Base-by-base conservation (phyloP, 2,888 invertebrate species). In the Uloborus plumipes region DNA sequence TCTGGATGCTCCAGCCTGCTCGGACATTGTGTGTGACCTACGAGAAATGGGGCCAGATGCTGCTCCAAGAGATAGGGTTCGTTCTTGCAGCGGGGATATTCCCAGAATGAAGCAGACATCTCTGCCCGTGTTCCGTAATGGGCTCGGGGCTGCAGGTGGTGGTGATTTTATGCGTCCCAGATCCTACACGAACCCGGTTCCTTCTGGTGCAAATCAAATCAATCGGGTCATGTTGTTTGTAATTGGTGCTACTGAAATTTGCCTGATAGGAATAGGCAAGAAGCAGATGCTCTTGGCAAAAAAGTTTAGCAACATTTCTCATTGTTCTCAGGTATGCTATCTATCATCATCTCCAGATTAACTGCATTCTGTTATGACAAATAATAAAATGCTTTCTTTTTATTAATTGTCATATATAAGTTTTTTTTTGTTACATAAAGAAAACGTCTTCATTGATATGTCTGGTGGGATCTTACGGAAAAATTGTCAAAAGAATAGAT, bases 211-310 rank as follows among this genome's bases (percentile, higher is more conserved):
- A 31, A 65, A 62, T n/a, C 78, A 78, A 22, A 94, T 94, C 87
- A 97, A 97, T 89, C 92, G 97, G 64, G 97, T 97, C 0, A 98
- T 98, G 97, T 92, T 98, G 55, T 94, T 98, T 65, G 90, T 95
- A 91, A 94, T 98, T 11, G 97, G 96, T 9, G 92, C 94, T 64
- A 92, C 93, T 31, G 97, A 98, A 88, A 91, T 98, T 15, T 92
- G 96, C 64, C 91, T 98, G 7, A 97, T 98, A 85, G 97, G 96
- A 87, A 96, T 97, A 0, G 97, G 98, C 88, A 92, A 95, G 79
- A 98, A 98, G 88, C 94, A 95, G 87, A 93, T 96, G 15, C 91
- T 98, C 11, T 91, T 98, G 11, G 95, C 96, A 87, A 94, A 96
- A 85, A 93, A 93, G 62, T 94, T 98, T 87, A 94, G 93, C 87